Percentiles rank a stretch among this genome's conserved stretches.
These are phyloP conservation scores for Aviceda subcristata DNA, from an alignment of 2,113 vertebrate genomes.

Conservation along the genomic window DNA sequence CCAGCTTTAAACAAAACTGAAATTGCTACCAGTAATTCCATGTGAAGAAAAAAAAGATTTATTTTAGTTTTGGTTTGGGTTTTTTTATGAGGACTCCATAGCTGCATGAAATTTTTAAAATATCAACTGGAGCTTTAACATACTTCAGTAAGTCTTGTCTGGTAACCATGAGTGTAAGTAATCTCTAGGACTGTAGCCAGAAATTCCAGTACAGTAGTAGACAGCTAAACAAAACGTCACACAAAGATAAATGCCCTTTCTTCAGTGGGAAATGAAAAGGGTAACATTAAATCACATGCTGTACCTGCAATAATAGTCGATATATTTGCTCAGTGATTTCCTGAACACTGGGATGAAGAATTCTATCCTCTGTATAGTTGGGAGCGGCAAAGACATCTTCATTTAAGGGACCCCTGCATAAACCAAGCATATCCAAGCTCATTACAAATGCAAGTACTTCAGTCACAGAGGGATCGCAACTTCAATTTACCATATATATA, in stretches of 20 bases:
- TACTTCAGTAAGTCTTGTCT: neutral
- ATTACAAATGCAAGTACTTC: neutral
- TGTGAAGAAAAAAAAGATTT: neutral
- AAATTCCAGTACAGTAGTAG: neutral
- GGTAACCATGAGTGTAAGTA: neutral
- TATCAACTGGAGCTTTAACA: neutral
- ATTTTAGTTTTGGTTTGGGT: accelerated
- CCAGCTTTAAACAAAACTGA: neutral
- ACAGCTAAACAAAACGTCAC: neutral
- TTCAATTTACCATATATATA: neutral
- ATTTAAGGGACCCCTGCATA: conserved; percentile 88
- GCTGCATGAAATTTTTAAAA: neutral
- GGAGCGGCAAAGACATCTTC: conserved; percentile 89
- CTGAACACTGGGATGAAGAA: conserved; percentile 80
- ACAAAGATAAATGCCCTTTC: neutral
- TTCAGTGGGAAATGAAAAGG: neutral
- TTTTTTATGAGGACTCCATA: neutral
- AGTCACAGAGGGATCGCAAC: neutral
- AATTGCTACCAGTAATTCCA: neutral
- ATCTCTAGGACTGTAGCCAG: neutral
- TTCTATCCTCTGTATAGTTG: conserved; percentile 72
- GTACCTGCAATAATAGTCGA: conserved; percentile 88
- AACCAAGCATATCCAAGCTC: neutral
- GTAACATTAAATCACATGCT: neutral
- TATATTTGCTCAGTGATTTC: conserved; percentile 94